Base-by-base conservation (phyloP, 2,113 vertebrate species). In the Nematolebias whitei region DNA sequence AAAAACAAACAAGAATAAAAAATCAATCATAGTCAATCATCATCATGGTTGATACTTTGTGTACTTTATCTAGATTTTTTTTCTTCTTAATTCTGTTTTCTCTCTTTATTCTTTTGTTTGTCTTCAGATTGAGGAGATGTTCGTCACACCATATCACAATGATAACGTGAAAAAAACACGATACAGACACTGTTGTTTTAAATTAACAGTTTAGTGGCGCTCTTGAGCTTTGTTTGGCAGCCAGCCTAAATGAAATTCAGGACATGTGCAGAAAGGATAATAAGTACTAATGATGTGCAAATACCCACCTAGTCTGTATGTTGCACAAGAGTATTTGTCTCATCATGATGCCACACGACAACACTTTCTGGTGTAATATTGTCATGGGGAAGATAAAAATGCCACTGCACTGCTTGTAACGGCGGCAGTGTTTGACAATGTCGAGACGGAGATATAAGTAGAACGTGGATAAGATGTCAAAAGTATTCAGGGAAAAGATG, bases 381-480 rank as follows among this genome's bases (percentile, higher is more conserved):
- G 74, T 78, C 60, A 48, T 71, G 22, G 38, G 53, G 57, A 62
- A 70, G 78, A 87, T 87, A 61, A 82, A 67, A 68, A 59, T 84
- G 63, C 41, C 72, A 50, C 70, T 61, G 61, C 66, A 44, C 40
- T 49, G 63, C 51, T 65, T 47, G 62, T 76, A 64, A 53, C 53
- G 8, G 15, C 43, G 41, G 40, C 56, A 60, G 20, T 70, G 35
- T 65, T 60, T 75, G 76, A 83, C 84, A 59, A 58, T 79, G 79
- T 85, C 84, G 69, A 80, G 51, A 16, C 61, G 19, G 74, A 74
- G 70, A 61, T 65, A 26, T 85, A 79, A 82, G 79, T 85, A 77
- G 76, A 58, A 43, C 59, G 64, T 48, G 75, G 62, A 83, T 41
- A 41, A 85, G 63, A 80, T 87, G 87, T 83, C 82, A 80, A 65